Percentiles rank a stretch among this genome's conserved stretches.
Conservation (phyloP, 2,113 vertebrate species). For the Urocolius indicus region DNA sequence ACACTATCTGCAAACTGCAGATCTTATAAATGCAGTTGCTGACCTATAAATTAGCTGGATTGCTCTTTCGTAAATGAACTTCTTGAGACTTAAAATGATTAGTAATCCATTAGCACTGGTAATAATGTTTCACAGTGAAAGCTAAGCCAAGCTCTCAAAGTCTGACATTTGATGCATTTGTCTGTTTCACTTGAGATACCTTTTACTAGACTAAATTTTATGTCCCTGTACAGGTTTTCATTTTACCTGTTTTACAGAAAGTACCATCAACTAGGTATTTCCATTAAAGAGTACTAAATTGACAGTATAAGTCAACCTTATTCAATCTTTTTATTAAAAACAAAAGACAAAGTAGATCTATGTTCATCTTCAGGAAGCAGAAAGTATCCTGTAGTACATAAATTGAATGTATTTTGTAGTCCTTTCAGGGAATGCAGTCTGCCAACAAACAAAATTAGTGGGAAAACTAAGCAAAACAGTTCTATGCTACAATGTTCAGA, state of each 20-base stretch:
- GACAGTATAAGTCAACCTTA: background rate
- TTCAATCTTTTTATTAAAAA: background rate
- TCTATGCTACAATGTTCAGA: background rate
- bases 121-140: background rate
- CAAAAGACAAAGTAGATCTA: background rate
- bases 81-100: background rate
- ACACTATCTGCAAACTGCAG: background rate
- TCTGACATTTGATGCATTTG: background rate
- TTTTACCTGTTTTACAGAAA: background rate
- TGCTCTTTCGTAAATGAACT: background rate
- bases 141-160: background rate
- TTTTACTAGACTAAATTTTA: background rate
- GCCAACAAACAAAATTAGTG: background rate
- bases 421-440: background rate
- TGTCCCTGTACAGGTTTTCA: background rate
- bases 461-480: background rate
- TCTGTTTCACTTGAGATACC: background rate
- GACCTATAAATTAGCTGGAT: background rate
- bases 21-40: background rate
- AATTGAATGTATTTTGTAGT: background rate
- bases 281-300: background rate
- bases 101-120: constrained; percentile 3
- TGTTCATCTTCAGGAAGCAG: background rate
- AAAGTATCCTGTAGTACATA: background rate
- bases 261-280: background rate